Conservation (phyloP, 2,797 vertebrate genomes). For the Glossophaga mutica region DNA sequence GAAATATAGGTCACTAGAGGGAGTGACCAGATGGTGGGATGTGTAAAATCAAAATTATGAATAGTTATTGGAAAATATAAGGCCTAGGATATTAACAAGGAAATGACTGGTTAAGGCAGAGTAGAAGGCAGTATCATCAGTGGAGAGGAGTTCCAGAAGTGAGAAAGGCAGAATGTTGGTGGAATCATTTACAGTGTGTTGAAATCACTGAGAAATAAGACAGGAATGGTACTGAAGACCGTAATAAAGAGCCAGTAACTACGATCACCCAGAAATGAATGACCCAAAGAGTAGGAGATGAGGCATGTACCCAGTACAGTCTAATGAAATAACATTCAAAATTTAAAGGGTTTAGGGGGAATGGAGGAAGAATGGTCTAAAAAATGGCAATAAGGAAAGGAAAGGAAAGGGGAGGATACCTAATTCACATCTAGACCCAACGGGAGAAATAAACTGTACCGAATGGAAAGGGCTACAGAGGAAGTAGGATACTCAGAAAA, state of each 20-base stretch:
- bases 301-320: not conserved
- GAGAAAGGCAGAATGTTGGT: not conserved
- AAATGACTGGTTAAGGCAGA: not conserved
- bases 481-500: not conserved
- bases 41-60: not conserved
- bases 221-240: not conserved
- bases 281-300: not conserved
- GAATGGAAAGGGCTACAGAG: not conserved
- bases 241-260: not conserved
- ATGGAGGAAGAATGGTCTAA: not conserved
- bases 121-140: not conserved
- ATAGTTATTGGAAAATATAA: not conserved
- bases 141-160: not conserved
- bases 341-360: not conserved
- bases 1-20: not conserved
- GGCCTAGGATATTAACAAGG: not conserved
- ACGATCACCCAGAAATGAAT: constrained; percentile 7
- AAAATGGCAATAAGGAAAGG: not conserved
- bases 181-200: not conserved
- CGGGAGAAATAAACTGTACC: not conserved
- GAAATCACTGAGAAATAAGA: not conserved
- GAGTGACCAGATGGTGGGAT: not conserved
- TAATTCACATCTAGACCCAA: not conserved
- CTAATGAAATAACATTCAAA: not conserved
- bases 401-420: not conserved